Conservation (phyloP, 2,888 invertebrate species). For the Ischnus inquisitorius region DNA sequence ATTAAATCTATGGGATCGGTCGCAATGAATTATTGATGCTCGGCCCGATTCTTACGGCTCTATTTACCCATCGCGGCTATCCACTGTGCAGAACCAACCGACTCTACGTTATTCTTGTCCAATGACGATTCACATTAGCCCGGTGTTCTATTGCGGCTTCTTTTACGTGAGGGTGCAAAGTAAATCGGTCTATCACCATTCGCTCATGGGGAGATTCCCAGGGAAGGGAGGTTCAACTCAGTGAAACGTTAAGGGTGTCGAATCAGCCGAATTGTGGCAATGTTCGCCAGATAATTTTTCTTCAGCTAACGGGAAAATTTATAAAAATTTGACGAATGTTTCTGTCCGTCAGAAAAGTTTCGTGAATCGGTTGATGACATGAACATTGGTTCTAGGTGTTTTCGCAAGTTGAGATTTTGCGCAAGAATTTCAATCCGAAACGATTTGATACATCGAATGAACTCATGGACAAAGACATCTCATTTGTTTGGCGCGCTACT, state of each 20-base stretch:
- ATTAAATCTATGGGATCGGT: constrained; percentile 63
- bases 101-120: constrained; percentile 5
- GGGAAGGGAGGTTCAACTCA: background rate
- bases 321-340: too few species aligned
- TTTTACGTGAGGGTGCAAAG: background rate
- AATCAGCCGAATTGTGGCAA: too few species aligned
- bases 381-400: too few species aligned
- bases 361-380: too few species aligned
- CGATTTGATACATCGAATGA: too few species aligned
- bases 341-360: too few species aligned
- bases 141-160: constrained; percentile 1
- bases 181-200: background rate
- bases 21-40: constrained; percentile 65
- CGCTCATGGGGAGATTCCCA: background rate
- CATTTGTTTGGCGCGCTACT: background rate
- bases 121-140: background rate
- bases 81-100: background rate
- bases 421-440: too few species aligned
- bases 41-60: constrained; percentile 51
- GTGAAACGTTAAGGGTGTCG: too few species aligned
- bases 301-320: too few species aligned
- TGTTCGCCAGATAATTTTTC: too few species aligned
- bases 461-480: too few species aligned
- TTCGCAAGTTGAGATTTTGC: too few species aligned
- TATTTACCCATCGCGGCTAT: constrained; percentile 44